These are phyloP conservation scores for Oscheius sp. DNA, from an alignment of 2,888 invertebrate species.

Conservation along the genomic window DNA sequence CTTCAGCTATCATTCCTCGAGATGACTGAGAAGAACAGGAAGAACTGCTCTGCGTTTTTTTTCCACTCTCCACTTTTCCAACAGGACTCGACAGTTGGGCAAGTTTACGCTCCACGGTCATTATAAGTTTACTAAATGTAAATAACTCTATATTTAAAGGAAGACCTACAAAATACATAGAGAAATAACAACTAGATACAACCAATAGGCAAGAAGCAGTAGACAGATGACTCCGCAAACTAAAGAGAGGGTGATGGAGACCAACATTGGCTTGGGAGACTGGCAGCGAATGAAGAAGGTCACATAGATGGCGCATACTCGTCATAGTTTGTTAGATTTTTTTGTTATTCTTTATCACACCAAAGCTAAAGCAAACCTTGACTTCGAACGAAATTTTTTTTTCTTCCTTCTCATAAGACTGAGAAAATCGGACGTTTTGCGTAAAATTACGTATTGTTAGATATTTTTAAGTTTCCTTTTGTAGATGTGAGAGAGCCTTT, in stretches of 20 bases:
- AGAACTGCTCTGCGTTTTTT: neutral
- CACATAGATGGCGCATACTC: no score
- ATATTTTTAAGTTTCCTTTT: no score
- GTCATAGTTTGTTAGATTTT: no score
- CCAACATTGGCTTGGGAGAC: neutral
- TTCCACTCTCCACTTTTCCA: neutral
- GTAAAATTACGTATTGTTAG: no score
- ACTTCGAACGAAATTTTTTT: no score
- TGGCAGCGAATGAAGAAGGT: no score
- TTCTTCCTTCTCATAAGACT: no score
- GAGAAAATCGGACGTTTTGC: no score
- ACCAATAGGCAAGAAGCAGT: conserved; percentile 2
- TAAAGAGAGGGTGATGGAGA: neutral
- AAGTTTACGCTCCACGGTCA: conserved; percentile 7
- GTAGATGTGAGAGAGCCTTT: no score
- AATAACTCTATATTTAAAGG: neutral
- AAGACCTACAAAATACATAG: neutral
- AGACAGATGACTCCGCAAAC: neutral
- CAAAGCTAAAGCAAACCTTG: no score
- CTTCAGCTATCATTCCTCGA: neutral
- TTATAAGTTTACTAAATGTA: neutral
- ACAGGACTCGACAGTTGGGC: neutral
- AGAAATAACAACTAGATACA: neutral
- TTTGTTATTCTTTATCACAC: no score
- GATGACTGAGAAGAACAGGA: neutral